phyloP scores from a whole-genome alignment of 2,113 vertebrate genomes.

The Panthera uncia region DNA sequence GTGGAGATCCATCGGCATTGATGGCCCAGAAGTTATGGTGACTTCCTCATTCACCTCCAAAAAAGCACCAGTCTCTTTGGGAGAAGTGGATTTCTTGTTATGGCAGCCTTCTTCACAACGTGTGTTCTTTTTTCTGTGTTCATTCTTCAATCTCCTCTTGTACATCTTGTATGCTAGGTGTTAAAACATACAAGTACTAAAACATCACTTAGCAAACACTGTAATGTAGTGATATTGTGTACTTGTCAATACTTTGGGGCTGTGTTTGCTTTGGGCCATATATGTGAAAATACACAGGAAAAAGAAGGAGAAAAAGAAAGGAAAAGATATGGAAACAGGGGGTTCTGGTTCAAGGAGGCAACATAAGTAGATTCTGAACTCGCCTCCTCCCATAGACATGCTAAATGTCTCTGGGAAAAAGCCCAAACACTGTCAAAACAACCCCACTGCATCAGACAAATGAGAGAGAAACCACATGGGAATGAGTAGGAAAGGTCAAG shows the following conservation, averaged over 20 bases:
- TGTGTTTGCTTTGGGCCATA: neutral
- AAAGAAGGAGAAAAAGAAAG: neutral
- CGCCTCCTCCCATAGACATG: neutral
- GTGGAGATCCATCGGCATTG: neutral
- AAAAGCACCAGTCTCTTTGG: conserved; percentile 28
- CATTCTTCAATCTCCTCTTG: conserved; percentile 58
- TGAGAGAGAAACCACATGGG: neutral
- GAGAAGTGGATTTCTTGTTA: neutral
- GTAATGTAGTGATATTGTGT: neutral
- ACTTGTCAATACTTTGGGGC: neutral
- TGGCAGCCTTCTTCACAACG: neutral
- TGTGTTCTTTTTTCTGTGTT: neutral
- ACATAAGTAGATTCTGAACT: neutral
- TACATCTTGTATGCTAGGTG: conserved; percentile 78
- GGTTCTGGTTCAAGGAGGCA: neutral
- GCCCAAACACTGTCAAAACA: neutral
- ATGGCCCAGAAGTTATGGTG: neutral
- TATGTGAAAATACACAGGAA: neutral
- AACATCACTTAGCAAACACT: neutral
- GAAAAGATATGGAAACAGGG: neutral
- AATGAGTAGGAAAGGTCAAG: neutral
- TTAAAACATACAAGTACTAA: neutral
- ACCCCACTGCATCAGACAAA: neutral
- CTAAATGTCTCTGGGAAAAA: neutral
- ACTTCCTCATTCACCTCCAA: conserved; percentile 52